Evolutionary conservation across 2,113 vertebrate species (phyloP), one percentile per base, ranked within the genome.

Genomic region (Perca schrenkii): DNA sequence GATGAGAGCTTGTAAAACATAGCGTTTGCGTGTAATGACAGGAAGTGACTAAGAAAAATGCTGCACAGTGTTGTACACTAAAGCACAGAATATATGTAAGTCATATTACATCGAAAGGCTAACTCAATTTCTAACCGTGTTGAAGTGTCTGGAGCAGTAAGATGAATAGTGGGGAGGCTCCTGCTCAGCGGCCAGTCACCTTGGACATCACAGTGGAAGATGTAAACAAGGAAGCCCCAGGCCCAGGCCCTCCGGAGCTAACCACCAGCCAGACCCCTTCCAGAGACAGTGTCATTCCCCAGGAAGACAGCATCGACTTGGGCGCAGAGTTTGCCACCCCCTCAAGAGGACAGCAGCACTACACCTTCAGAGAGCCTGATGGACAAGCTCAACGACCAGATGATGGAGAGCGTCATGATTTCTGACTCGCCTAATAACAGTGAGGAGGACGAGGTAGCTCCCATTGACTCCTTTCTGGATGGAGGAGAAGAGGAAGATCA

Each of bases 341-440:
- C 31, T n/a, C 97, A 93, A 65, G 97, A 96, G 1, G 96, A 97
- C 87, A 96, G 96, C 28, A 92, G 81, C 0, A 75, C 90, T 61
- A 89, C 90, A 0, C 80, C 95, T 0, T 97, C 97, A 0, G 97
- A 96, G 61, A 95, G 96, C 78, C 95, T 96, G 15, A 86, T 95
- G 15, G 97, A 97, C 76, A 99, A 96, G 78, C 96, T 99, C 7
- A 97, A 96, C 1, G 98, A 99, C 50, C 98, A 99, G 73, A 97
- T 99, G 98, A 98, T 99, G 98, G 98, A 99, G 74, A 99, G 98
- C 0, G 98, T 99, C 66, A 95, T 99, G 89, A 99, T 99, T 80
- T 99, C 98, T 0, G 98, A 99, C 92, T 99, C 98, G 0, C 97
- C 98, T 0, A 98, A 97, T 74, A 96, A 98, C 77, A 99, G 98